These are phyloP conservation scores for Prolemur simus DNA, from an alignment of 2,113 vertebrate species.

Conservation along the genomic window DNA sequence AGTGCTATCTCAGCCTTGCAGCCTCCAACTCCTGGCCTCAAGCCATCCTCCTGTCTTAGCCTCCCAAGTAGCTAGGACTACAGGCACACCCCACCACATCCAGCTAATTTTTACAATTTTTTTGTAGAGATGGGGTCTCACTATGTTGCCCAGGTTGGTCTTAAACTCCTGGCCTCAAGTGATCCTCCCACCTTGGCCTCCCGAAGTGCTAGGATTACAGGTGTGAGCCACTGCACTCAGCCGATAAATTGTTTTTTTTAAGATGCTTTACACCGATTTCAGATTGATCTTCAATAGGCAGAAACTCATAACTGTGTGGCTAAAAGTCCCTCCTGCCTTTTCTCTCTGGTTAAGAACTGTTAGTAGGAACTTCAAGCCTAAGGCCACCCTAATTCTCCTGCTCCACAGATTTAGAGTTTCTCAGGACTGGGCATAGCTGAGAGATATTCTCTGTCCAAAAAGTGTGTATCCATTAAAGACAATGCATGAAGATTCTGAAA, in stretches of 20 bases:
- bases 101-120: not conserved
- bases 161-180: not conserved
- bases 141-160: not conserved
- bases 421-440: not conserved
- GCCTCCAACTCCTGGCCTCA: not conserved
- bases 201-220: not conserved
- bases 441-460: not conserved
- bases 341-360: not conserved
- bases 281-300: not conserved
- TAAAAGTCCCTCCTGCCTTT: not conserved
- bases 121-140: not conserved
- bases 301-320: not conserved
- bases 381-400: not conserved
- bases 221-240: not conserved
- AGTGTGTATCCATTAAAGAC: not conserved
- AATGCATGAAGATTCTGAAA: not conserved
- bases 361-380: not conserved
- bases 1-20: not conserved
- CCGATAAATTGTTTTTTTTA: not conserved
- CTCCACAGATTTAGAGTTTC: not conserved
- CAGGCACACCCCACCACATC: not conserved
- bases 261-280: not conserved
- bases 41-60: not conserved
- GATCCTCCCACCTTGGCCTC: not conserved
- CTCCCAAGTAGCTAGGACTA: not conserved